Evolutionary conservation across 2,888 invertebrate genomes (phyloP), one percentile per base, ranked within the genome.

Genomic region (Rhagophthalmus giganteus): DNA sequence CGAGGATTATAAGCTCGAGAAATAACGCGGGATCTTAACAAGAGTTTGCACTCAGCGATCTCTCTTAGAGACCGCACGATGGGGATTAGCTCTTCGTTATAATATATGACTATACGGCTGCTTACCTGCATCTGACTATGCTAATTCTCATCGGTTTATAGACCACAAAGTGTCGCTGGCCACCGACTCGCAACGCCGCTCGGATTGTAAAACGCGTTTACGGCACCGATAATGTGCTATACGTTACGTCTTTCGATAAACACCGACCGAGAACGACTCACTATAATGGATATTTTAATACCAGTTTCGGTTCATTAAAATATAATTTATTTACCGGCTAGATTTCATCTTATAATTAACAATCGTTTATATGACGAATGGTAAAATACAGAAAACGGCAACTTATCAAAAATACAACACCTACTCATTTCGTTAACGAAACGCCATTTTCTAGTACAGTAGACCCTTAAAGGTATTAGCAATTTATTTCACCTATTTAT

Each of bases 1-100:
- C 64, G 59, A 60, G 70, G 70, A 71, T 71, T 71, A 71, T 71
- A 69, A 66, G 69, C 65, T 60, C 59, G 62, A 61, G 69, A 67
- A n/a, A 67, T 70, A 68, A 71, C 58, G 53, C 44, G 32, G 48
- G 54, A 54, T 60, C 55, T 60, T 63, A 62, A 63, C 63, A 63
- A 62, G 63, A 63, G 57, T 63, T 62, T 61, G 61, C 61, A 61
- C 61, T 61, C 57, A 59, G 54, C 40, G 42, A 42, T 49, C 53
- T 56, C n/a, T n/a, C 46, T 50, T 41, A 47, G 46, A 44, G 41
- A 44, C 50, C 50, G 51, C 46, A 45, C 41, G 46, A 33, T 34
- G 41, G 50, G 54, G 54, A 54, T 54, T 51, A 54, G 42, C 37
- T 40, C 34, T 45, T 39, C 54, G 32, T 27, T 28, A 16, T 54